Conservation (phyloP, 2,113 vertebrate species). For the Nycticorax nycticorax region DNA sequence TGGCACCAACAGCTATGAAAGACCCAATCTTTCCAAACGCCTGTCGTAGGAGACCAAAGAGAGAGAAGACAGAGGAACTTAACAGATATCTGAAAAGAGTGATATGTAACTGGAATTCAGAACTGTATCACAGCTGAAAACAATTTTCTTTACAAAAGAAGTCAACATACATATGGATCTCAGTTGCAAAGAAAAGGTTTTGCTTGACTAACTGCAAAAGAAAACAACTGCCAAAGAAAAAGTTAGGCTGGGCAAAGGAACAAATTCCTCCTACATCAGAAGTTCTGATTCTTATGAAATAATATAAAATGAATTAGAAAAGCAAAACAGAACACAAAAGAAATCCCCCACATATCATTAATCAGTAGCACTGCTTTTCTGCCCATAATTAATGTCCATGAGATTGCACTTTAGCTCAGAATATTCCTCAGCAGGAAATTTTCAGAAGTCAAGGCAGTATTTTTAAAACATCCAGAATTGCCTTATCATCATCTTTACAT, state of each 20-base stretch:
- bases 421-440: not conserved
- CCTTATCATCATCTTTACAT: not conserved
- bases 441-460: not conserved
- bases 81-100: not conserved
- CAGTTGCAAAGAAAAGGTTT: not conserved
- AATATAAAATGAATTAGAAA: not conserved
- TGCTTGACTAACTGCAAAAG: not conserved
- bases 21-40: not conserved
- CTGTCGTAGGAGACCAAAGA: not conserved
- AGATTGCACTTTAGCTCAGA: not conserved
- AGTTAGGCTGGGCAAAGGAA: not conserved
- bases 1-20: not conserved
- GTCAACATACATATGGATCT: not conserved
- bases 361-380: too few species aligned
- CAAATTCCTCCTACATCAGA: not conserved
- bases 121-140: not conserved
- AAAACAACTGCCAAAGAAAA: not conserved
- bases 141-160: not conserved
- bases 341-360: not conserved
- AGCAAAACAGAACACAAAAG: not conserved
- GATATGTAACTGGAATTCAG: not conserved
- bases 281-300: not conserved
- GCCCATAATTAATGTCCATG: too few species aligned
- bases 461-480: not conserved
- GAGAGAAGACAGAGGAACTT: not conserved